phyloP scores from a whole-genome alignment of 2,113 vertebrate genomes.

The Chloebia gouldiae region DNA sequence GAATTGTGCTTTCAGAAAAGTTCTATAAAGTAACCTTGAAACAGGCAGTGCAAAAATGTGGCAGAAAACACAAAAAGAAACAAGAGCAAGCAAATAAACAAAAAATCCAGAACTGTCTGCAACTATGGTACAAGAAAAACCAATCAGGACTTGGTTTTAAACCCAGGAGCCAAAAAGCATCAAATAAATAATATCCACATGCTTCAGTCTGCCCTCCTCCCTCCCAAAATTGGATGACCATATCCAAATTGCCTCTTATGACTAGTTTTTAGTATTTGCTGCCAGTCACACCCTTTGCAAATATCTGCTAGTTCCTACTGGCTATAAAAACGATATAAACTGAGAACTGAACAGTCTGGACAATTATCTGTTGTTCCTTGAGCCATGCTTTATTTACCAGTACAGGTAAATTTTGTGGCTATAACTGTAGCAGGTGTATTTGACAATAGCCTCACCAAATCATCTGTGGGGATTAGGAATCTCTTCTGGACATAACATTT shows the following conservation, averaged over 20 bases:
- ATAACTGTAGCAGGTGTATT: neutral
- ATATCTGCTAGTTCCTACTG: neutral
- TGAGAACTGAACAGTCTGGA: neutral
- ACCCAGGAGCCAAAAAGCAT: neutral
- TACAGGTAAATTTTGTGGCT: neutral
- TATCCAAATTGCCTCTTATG: neutral
- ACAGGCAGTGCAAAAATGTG: neutral
- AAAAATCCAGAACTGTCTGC: neutral
- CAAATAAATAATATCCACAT: neutral
- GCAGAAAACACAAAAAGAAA: neutral
- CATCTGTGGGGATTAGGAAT: neutral
- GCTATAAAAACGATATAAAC: neutral
- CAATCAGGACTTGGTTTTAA: neutral
- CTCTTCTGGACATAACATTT: neutral
- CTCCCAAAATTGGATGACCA: rapidly evolving
- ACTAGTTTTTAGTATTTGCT: neutral
- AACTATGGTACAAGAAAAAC: neutral
- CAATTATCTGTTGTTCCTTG: neutral
- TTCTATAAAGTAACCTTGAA: neutral
- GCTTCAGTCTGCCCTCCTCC: neutral
- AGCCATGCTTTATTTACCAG: neutral
- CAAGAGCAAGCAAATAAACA: neutral
- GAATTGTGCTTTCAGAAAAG: neutral
- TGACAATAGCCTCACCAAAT: neutral
- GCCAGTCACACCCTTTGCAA: neutral